Evolutionary conservation across 2,797 vertebrate genomes (phyloP).

Genomic region (Spinibarbus caldwelli): DNA sequence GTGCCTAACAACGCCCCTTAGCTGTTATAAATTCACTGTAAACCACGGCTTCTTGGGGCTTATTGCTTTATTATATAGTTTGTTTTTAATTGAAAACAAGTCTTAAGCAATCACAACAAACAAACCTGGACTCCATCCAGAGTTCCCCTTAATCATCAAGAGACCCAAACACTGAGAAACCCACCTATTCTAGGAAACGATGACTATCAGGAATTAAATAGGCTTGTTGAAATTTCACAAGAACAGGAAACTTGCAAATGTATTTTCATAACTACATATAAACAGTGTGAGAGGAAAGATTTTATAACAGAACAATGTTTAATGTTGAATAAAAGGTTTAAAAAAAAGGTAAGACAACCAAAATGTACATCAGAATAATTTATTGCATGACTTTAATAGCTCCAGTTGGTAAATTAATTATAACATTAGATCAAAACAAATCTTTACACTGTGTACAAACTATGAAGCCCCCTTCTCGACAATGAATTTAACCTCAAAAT

Average conservation of each 20-base stretch:
- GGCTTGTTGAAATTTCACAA: constrained; percentile 9
- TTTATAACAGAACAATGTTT: background rate
- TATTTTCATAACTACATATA: constrained; percentile 19
- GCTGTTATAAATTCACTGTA: too few relatives aligned
- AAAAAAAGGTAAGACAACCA: background rate
- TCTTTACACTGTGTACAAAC: constrained; percentile 78
- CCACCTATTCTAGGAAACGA: background rate
- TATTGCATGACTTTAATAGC: constrained; percentile 81
- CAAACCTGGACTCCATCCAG: background rate
- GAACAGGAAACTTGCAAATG: constrained; percentile 30
- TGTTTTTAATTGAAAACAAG: background rate
- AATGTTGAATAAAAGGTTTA: background rate
- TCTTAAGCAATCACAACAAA: background rate
- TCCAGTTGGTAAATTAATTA: constrained; percentile 70
- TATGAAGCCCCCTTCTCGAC: constrained; percentile 21
- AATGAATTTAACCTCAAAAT: constrained; percentile 56
- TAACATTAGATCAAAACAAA: constrained; percentile 78
- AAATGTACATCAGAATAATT: constrained; percentile 81
- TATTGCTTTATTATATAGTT: background rate
- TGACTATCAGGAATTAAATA: background rate
- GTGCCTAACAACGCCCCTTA: too few relatives aligned
- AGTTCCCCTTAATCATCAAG: background rate
- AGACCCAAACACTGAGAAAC: constrained; percentile 6
- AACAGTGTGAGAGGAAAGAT: background rate
- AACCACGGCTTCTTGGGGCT: too few relatives aligned